Conservation (phyloP, 1,140 invertebrate genomes). For the Pseudomyrmex concolor region DNA sequence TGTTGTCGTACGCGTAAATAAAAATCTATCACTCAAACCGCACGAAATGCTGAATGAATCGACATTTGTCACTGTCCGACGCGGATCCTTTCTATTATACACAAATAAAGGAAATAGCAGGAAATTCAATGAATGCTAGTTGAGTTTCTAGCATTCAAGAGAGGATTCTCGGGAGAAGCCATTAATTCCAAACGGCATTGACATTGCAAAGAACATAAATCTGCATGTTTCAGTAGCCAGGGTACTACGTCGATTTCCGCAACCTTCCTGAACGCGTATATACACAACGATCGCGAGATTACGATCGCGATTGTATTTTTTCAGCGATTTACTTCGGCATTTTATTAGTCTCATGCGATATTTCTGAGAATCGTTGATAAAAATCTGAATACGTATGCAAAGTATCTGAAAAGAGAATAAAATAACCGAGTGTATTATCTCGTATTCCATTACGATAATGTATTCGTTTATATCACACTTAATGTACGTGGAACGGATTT, state of each 20-base stretch:
- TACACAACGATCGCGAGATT: conserved; percentile 47
- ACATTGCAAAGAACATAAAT: conserved; percentile 74
- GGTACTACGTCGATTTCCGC: not conserved
- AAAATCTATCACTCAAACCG: too few relatives aligned
- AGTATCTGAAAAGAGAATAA: not conserved
- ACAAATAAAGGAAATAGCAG: too few relatives aligned
- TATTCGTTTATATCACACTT: not conserved
- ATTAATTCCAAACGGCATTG: conserved; percentile 70
- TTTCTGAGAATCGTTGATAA: not conserved
- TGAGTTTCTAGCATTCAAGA: conserved; percentile 3
- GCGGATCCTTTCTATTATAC: not conserved
- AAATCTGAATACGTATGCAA: not conserved
- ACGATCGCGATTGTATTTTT: conserved; percentile 68
- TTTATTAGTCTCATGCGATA: not conserved
- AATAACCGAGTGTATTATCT: not conserved
- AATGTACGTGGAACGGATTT: conserved; percentile 1
- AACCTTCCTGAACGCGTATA: not conserved
- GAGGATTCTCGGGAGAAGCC: conserved; percentile 53
- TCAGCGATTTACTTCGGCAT: conserved; percentile 70
- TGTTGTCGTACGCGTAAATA: not conserved
- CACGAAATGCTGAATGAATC: not conserved
- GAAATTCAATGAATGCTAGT: not conserved
- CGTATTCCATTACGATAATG: not conserved
- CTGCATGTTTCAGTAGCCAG: conserved; percentile 74
- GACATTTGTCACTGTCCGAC: not conserved